These are phyloP conservation scores for Mus caroli DNA, from an alignment of 2,797 vertebrate genomes.

Conservation along the genomic window DNA sequence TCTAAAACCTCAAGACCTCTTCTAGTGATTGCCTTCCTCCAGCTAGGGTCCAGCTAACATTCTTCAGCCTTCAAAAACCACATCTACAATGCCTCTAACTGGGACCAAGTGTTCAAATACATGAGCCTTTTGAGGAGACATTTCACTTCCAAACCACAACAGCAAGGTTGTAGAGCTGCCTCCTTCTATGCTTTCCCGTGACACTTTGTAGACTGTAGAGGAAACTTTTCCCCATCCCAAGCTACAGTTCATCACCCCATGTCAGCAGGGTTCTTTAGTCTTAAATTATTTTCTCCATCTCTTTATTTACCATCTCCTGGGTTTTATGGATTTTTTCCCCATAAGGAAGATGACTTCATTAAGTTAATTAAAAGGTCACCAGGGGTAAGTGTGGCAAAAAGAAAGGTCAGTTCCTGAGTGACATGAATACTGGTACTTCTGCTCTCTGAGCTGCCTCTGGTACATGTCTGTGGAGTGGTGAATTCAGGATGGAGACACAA, in stretches of 20 bases:
- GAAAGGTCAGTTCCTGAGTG: background rate
- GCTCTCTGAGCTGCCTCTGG: background rate
- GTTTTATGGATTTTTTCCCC: background rate
- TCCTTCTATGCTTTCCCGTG: background rate
- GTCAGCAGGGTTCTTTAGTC: background rate
- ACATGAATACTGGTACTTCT: background rate
- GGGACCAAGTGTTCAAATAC: background rate
- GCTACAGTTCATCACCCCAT: background rate
- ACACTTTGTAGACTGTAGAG: background rate
- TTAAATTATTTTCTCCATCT: background rate
- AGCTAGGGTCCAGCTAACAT: background rate
- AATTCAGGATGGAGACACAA: background rate
- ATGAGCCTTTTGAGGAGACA: background rate
- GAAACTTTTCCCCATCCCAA: background rate
- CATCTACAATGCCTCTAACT: background rate
- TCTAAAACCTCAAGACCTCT: background rate
- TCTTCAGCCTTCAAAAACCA: background rate
- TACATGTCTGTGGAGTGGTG: background rate
- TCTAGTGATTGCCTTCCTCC: background rate
- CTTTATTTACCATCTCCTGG: background rate
- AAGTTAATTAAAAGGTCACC: constrained; percentile 39
- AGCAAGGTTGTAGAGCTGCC: background rate
- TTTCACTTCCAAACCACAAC: background rate
- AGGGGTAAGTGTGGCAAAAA: background rate
- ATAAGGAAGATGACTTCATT: constrained; percentile 26